Percentiles rank a stretch among this genome's conserved stretches.
phyloP scores from a whole-genome alignment of 1,140 invertebrate genomes.

The Solenopsis invicta region DNA sequence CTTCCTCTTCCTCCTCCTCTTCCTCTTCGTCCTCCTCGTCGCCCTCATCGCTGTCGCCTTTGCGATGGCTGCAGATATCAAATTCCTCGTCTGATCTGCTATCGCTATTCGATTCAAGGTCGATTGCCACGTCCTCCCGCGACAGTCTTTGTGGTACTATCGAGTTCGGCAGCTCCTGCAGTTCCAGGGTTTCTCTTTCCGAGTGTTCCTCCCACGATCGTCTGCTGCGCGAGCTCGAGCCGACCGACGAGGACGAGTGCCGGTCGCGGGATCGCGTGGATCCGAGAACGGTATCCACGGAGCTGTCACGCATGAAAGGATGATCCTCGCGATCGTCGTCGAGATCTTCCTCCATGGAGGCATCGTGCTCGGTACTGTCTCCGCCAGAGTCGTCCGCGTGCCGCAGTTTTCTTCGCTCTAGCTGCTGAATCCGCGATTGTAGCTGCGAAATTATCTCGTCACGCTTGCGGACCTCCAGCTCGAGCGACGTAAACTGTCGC shows the following conservation, averaged over 20 bases:
- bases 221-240: slow-evolving; percentile 80
- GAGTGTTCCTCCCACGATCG: slow-evolving; percentile 89
- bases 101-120: slow-evolving; percentile 87
- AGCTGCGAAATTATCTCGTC: slow-evolving; percentile 93
- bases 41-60: slow-evolving; percentile 76
- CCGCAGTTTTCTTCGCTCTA: slow-evolving; percentile 86
- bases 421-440: slow-evolving; percentile 90
- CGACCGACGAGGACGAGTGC: slow-evolving; percentile 82
- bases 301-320: slow-evolving; percentile 88
- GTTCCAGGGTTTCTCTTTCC: slow-evolving; percentile 88
- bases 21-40: slow-evolving; percentile 46
- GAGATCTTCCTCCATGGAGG: slow-evolving; percentile 78
- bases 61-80: slow-evolving; percentile 68
- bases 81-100: slow-evolving; percentile 75
- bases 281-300: slow-evolving; percentile 87
- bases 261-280: slow-evolving; percentile 78
- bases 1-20: slow-evolving; percentile 81
- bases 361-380: slow-evolving; percentile 79
- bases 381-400: slow-evolving; percentile 61
- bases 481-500: slow-evolving; percentile 90
- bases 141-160: slow-evolving; percentile 84
- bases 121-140: slow-evolving; percentile 85
- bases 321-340: slow-evolving; percentile 85
- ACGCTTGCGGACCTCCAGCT: slow-evolving; percentile 91
- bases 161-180: slow-evolving; percentile 87